Base-by-base conservation (phyloP, 2,888 invertebrate species). In the Marasmarcha lunaedactyla region DNA sequence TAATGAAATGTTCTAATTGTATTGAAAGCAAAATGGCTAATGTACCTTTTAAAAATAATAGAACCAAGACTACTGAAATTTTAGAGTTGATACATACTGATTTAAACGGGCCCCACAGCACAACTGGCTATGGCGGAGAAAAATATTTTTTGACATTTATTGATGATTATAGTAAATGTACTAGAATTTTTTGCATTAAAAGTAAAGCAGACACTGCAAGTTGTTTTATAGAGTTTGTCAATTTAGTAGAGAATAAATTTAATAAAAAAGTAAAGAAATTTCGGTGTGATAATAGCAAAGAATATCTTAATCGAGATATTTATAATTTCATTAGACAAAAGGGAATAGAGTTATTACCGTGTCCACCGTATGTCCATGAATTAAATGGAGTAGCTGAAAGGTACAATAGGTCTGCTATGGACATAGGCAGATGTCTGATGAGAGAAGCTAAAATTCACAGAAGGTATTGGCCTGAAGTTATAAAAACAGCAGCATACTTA, bases 61-160 rank as follows among this genome's bases (percentile, higher is more conserved):
- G n/a, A n/a, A n/a, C n/a, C n/a, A n/a, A n/a, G n/a, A n/a, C n/a
- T n/a, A n/a, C n/a, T n/a, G n/a, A 49, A 12, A 44, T 50, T 35
- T 46, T 51, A 39, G 45, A 49, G 35, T 14, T 51, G 5, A 33
- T 53, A 25, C 53, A 54, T 42, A 52, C 52, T 30, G 51, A 54
- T 49, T 36, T 55, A 10, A 55, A 54, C 34, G 52, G 54, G 1
- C 52, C 52, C 37, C 51, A 52, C 42, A 41, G 37, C 7, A 48
- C 49, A 42, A 45, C 41, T 38, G 53, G 54, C 36, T 42, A 48
- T 42, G 20, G 38, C 25, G 53, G 51, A n/a, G 50, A 51, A 47
- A 54, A 50, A 49, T 54, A 52, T 11, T 54, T 56, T 36, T 7
- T 54, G 1, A 49, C 44, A 2, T 57, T 55, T 42, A 53, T 55